Conservation (phyloP, 1,140 invertebrate species). For the Drosophila sturtevanti region DNA sequence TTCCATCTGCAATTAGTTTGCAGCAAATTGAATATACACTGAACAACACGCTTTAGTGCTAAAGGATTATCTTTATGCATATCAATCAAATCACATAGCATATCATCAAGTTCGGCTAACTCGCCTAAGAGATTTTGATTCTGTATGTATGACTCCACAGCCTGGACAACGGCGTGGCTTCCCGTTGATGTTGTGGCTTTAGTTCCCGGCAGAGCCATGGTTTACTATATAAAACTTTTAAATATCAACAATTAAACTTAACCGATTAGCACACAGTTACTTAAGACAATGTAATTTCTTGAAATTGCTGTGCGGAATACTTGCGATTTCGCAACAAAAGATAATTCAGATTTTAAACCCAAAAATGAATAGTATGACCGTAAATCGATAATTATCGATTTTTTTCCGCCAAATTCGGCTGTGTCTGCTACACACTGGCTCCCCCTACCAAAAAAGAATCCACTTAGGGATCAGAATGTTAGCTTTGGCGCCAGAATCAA, state of each 20-base stretch:
- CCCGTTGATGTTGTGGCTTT: constrained; percentile 52
- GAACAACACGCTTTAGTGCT: constrained; percentile 53
- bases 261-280: no score
- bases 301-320: background rate
- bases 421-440: no score
- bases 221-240: background rate
- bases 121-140: constrained; percentile 68
- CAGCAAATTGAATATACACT: constrained; percentile 57
- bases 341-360: background rate
- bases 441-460: no score
- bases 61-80: constrained; percentile 55
- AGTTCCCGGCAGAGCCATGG: constrained; percentile 50
- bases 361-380: no score
- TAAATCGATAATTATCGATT: no score
- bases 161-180: constrained; percentile 60
- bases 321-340: constrained; percentile 7
- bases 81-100: constrained; percentile 54
- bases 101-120: constrained; percentile 61
- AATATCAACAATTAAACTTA: no score
- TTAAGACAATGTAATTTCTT: no score
- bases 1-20: constrained; percentile 57
- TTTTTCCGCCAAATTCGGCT: no score
- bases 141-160: constrained; percentile 56
- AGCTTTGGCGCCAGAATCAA: no score
- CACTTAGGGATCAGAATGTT: no score